Base-by-base conservation (phyloP, 2,888 invertebrate species). In the Yponomeuta sedellus region DNA sequence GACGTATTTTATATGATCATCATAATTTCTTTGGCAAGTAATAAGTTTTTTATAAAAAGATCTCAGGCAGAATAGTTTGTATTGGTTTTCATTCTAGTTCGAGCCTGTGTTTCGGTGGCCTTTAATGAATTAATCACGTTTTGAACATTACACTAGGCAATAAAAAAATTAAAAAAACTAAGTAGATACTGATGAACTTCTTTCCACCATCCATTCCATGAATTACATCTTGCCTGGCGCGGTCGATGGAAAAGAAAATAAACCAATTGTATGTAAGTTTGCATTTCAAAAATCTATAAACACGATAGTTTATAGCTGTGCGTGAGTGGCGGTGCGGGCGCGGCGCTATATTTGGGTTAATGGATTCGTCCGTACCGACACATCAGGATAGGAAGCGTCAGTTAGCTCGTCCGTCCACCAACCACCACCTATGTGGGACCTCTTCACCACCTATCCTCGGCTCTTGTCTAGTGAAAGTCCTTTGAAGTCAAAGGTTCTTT, bases 271-370 rank as follows among this genome's bases (percentile, higher is more conserved):
- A 44, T 5, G 44, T 52, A 34, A 34, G 44, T 52, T 52, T 52
- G 44, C 44, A 52, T 52, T 52, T 52, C 44, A 52, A 52, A 59
- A 59, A 59, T 59, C 59, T 59, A 28, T 61, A 61, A 34, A 34
- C 16, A 52, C 44, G 44, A 25, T 56, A 56, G 25, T 39, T 62
- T 56, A 57, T 74, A 73, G 71, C 72, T 74, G 74, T 77, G 76
- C 79, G 85, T 80, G 77, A 82, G 79, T 74, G 69, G 71, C 71
- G 75, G 76, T 77, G 79, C 83, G 85, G 88, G 88, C 82, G 88
- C 78, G 89, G 88, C 85, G 82, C 85, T 90, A 87, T 88, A 90
- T 91, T 88, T 90, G 88, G 91, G 91, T 90, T 89, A 91, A 90
- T 91, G 83, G 90, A 86, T 88, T 87, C 89, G 88, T 90, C 91